A percentile compares a stretch with the other conserved stretches of the same genome.
Evolutionary conservation across 2,888 invertebrate species (phyloP).

Genomic region (Papilio elwesi): DNA sequence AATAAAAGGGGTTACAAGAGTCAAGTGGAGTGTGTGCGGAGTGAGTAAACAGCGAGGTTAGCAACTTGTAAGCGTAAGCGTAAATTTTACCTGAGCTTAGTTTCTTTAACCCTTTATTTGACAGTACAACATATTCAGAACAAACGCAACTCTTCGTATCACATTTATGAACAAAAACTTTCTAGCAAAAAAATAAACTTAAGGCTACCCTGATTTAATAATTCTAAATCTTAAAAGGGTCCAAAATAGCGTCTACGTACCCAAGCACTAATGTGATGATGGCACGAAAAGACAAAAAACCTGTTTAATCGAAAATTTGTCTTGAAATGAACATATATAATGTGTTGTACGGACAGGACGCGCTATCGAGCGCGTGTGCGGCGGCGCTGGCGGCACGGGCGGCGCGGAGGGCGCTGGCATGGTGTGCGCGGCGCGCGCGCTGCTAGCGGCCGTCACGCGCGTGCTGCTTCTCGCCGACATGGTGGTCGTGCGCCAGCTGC

Average conservation of each 20-base stretch:
- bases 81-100: neutral
- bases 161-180: too few species aligned
- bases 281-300: neutral
- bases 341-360: conserved; percentile 86
- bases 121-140: neutral
- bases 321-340: neutral
- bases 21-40: neutral
- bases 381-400: conserved; percentile 59
- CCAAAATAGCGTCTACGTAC: too few species aligned
- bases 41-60: conserved; percentile 1
- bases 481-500: conserved; percentile 97
- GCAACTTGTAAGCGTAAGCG: conserved; percentile 14
- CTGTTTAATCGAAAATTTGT: neutral
- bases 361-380: conserved; percentile 96
- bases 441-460: conserved; percentile 97
- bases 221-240: too few species aligned
- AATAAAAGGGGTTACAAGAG: neutral
- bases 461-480: conserved; percentile 98
- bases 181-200: too few species aligned
- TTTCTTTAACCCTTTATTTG: neutral
- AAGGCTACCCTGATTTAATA: too few species aligned
- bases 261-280: too few species aligned
- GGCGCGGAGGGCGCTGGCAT: conserved; percentile 89
- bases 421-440: conserved; percentile 95
- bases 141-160: neutral